phyloP scores from a whole-genome alignment of 2,113 vertebrate genomes.

The Salminus brasiliensis region DNA sequence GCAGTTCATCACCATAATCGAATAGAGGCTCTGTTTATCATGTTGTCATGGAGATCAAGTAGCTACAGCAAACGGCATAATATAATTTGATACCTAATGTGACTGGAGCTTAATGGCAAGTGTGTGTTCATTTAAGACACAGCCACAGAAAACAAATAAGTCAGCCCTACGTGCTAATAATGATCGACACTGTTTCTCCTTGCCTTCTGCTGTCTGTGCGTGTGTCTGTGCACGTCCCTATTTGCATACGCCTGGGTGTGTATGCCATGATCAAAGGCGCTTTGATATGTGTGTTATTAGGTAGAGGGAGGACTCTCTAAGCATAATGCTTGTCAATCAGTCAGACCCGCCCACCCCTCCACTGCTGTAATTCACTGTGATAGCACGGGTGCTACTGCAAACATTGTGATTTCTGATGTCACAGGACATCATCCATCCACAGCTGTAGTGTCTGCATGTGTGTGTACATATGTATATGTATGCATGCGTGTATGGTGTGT shows the following conservation, averaged over 20 bases:
- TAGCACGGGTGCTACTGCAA: neutral
- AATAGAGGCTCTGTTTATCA: slow-evolving; percentile 22
- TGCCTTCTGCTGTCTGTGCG: too few relatives aligned
- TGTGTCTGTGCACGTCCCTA: too few relatives aligned
- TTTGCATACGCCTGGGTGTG: neutral
- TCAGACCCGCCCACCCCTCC: slow-evolving; percentile 14
- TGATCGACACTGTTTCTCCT: too few relatives aligned
- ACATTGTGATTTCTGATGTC: neutral
- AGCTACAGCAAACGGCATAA: neutral
- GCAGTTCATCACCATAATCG: slow-evolving; percentile 30
- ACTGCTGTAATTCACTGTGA: slow-evolving; percentile 17
- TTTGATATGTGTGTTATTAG: slow-evolving; percentile 45
- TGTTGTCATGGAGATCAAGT: slow-evolving; percentile 29
- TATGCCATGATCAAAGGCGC: slow-evolving; percentile 43
- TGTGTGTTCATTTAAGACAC: neutral
- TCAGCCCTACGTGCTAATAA: neutral
- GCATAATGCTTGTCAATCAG: slow-evolving; percentile 28
- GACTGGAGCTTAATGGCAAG: slow-evolving; percentile 11
- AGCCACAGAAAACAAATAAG: slow-evolving; percentile 10
- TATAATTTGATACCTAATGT: slow-evolving; percentile 29
- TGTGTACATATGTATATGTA: neutral
- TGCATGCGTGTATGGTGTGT: too few relatives aligned
- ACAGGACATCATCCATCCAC: neutral
- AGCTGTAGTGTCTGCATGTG: neutral
- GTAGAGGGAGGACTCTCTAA: slow-evolving; percentile 20